Evolutionary conservation across 2,113 vertebrate species (phyloP).

Genomic region (Salvator merianae): DNA sequence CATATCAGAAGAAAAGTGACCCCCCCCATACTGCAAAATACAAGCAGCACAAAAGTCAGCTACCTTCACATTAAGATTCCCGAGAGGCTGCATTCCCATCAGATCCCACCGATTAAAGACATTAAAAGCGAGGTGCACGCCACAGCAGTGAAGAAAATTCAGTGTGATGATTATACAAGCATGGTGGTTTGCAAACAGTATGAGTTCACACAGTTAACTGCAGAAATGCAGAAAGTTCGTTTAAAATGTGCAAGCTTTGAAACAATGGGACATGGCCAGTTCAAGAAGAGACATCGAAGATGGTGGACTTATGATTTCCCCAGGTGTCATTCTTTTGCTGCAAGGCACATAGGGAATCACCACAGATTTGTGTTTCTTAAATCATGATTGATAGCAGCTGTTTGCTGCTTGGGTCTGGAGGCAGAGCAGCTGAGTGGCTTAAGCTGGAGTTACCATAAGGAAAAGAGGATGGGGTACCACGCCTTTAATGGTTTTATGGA

Average conservation of each 20-base stretch:
- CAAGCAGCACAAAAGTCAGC: background rate
- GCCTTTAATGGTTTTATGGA: too few species aligned
- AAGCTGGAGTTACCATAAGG: too few species aligned
- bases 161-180: conserved; percentile 11
- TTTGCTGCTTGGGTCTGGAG: too few species aligned
- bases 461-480: too few species aligned
- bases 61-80: conserved; percentile 30
- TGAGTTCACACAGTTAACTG: conserved; percentile 20
- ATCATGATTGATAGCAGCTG: too few species aligned
- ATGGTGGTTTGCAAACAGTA: background rate
- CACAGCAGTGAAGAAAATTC: conserved; percentile 25
- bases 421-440: too few species aligned
- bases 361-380: too few species aligned
- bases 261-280: background rate
- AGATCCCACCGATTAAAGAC: conserved; percentile 35
- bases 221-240: conserved; percentile 3
- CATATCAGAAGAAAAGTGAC: background rate
- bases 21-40: conserved; percentile 3
- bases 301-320: background rate
- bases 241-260: background rate
- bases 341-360: too few species aligned
- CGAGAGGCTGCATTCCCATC: conserved; percentile 38
- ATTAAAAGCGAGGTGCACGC: conserved; percentile 34
- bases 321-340: background rate
- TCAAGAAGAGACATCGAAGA: background rate